Base-by-base conservation (phyloP, 2,888 invertebrate species). In the Chaetogeoica ovagalla region DNA sequence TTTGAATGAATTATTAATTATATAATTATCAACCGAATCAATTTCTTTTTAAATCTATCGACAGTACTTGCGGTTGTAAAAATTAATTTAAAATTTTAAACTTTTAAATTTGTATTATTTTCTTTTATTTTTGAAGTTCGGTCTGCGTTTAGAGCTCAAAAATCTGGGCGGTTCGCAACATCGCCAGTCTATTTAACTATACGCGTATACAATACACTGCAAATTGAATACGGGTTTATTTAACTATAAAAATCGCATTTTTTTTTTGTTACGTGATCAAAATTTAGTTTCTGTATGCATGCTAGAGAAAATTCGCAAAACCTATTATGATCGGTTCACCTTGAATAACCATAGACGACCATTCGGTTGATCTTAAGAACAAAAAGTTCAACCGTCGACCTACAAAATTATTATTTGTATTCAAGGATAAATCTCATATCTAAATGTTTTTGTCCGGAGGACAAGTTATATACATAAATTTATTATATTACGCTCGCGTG, bases 331-430 rank as follows among this genome's bases (percentile, higher is more conserved):
- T 48, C 19, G 8, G 43, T 37, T 8, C 19, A 55, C 79, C 79
- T 79, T 79, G 79, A 79, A 71, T 30, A 30, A 30, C 55, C 19
- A 8, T 5, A 39, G 63, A 70, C 23, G 37, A 39, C 70, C 63
- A 30, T 70, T 62, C 52, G 3, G 39, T 43, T 17, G 59, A 55
- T 79, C 70, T 63, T 63, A 55, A 57, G 55, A 79, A 70, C 63
- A 63, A 69, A 71, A 30, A 79, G 55, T 79, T 79, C 79, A 79
- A 63, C 55, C 55, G 71, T 79, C 65, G 70, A 71, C 79, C 79
- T 23, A 79, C 79, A 79, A 79, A n/a, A 79, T 79, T 65, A 71
- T 79, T 65, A 71, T 63, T 60, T 37, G n/a, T n/a, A 71, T 79
- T 79, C 79, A 79, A 79, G 79, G 79, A 6, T 55, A 55, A 30